Conservation (phyloP, 2,888 invertebrate species). For the Cephonodes hylas region DNA sequence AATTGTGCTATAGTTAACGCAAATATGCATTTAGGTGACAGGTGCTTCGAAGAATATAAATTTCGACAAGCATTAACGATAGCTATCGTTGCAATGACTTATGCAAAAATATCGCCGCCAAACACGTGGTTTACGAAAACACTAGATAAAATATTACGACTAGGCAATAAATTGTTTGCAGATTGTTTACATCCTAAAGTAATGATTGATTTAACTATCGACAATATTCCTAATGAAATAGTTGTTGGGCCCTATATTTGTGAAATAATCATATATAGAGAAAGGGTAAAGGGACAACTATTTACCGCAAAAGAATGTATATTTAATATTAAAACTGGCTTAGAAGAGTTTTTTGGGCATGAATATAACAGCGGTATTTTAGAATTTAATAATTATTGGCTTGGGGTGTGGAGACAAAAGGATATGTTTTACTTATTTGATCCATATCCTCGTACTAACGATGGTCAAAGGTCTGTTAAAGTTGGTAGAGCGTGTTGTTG, state of each 20-base stretch:
- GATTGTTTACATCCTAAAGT: constrained; percentile 75
- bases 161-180: constrained; percentile 81
- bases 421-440: constrained; percentile 84
- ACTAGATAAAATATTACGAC: constrained; percentile 79
- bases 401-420: constrained; percentile 83
- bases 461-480: constrained; percentile 76
- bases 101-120: constrained; percentile 84
- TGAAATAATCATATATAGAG: constrained; percentile 81
- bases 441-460: constrained; percentile 82
- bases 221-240: constrained; percentile 80
- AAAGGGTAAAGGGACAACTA: constrained; percentile 70
- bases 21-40: constrained; percentile 80
- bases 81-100: constrained; percentile 81
- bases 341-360: constrained; percentile 78
- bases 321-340: constrained; percentile 68
- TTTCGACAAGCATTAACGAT: constrained; percentile 83
- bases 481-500: constrained; percentile 83
- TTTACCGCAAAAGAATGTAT: constrained; percentile 76
- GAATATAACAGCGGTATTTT: constrained; percentile 76
- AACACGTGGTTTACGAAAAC: constrained; percentile 82
- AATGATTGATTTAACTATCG: constrained; percentile 71
- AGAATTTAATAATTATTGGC: constrained; percentile 81
- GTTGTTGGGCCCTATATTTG: constrained; percentile 79
- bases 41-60: constrained; percentile 80
- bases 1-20: constrained; percentile 81